Base-by-base conservation (phyloP, 1,140 invertebrate genomes). In the Lucilia cuprina region DNA sequence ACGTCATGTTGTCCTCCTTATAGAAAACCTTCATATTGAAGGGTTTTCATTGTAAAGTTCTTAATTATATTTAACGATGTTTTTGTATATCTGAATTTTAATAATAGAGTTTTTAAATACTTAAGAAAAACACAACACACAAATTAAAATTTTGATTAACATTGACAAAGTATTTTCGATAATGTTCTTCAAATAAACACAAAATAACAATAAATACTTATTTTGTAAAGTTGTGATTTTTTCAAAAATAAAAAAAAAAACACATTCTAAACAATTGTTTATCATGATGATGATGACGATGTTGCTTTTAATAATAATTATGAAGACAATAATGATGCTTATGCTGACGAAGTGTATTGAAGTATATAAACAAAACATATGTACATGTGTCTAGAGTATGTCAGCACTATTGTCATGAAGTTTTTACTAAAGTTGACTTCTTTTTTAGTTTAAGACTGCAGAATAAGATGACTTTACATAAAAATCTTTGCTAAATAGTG, bases 21-120 rank as follows among this genome's bases (percentile, higher is more conserved):
- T 3, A 70, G 12, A 21, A 9, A 70, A 70, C 65, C 65, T 70
- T 70, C 65, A 70, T 70, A 70, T 70, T 70, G 65, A 70, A 70
- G 65, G 65, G 65, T 70, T 70, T 70, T 70, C 65, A 70, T 70
- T 70, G 65, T 70, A 70, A 70, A 70, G 65, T 70, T 70, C 65
- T 70, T 70, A 70, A 70, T 70, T 70, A 70, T 21, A 25, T 70
- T 25, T 3, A 70, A 70, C 65, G 25, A 30, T 30, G 1, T 30
- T 30, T 30, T 30, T 30, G 1, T 30, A 30, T 30, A n/a, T n/a
- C n/a, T n/a, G n/a, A n/a, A n/a, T 30, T 30, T 30, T 30, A 30
- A 30, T 70, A 70, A 70, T 70, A 10, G 13, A 13, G 17, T 55
- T 55, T 55, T 55, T 55, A 70, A 70, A 70, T 70, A n/a, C n/a